phyloP scores from a whole-genome alignment of 2,888 invertebrate genomes.

The Scaptodrosophila latifasciaeformis region DNA sequence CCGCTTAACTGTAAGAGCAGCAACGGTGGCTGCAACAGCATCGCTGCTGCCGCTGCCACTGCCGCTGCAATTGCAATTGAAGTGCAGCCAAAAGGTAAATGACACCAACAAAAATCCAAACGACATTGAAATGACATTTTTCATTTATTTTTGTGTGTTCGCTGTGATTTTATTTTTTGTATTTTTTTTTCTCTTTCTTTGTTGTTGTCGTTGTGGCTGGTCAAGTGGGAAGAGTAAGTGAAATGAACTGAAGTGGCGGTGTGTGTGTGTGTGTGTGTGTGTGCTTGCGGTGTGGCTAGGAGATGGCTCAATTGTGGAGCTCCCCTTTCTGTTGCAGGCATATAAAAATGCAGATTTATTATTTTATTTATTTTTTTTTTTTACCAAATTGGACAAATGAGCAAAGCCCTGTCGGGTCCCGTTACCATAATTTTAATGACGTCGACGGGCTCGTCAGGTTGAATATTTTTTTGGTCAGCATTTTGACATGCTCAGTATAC shows the following conservation, averaged over 20 bases:
- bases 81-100: conserved; percentile 70
- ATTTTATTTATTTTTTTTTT: background rate
- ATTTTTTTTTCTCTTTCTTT: too few relatives aligned
- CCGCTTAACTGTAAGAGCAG: too few relatives aligned
- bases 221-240: conserved; percentile 4
- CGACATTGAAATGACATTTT: conserved; percentile 72
- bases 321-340: conserved; percentile 20
- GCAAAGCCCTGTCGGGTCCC: background rate
- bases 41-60: conserved; percentile 35
- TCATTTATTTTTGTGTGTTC: conserved; percentile 51
- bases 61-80: conserved; percentile 58
- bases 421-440: background rate
- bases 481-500: conserved; percentile 2
- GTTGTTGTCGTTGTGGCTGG: background rate
- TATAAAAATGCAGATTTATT: too few relatives aligned
- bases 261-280: conserved; percentile 8
- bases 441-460: background rate
- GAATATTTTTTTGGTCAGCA: background rate
- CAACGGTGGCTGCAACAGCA: conserved; percentile 2
- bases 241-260: background rate
- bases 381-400: background rate
- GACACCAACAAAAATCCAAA: conserved; percentile 59
- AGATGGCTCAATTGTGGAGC: conserved; percentile 43
- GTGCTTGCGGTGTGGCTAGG: conserved; percentile 8
- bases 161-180: too few relatives aligned